phyloP scores from a whole-genome alignment of 35 echinoderm and acorn worm genomes.

The Nesometra sesokonis region DNA sequence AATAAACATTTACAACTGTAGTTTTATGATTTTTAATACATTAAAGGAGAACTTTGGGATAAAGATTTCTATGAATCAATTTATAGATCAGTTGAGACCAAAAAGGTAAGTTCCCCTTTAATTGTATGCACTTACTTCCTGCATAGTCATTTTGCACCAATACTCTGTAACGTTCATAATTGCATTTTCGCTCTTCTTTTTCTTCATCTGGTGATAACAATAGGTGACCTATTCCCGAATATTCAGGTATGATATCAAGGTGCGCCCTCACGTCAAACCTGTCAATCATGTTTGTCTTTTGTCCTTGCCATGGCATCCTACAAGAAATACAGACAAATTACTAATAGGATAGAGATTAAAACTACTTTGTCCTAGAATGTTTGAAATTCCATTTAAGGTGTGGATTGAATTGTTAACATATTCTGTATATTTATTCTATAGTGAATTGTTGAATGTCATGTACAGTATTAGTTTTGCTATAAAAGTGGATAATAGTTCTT shows the following conservation, averaged over 20 bases:
- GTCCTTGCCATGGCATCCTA: conserved; percentile 99
- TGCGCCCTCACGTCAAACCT: conserved; percentile 93
- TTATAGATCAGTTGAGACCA: too few relatives aligned
- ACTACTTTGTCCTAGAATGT: background rate
- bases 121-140: conserved; percentile 98
- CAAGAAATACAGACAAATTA: background rate
- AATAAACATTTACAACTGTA: too few relatives aligned
- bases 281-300: conserved; percentile 85
- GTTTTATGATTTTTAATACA: too few relatives aligned
- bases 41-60: too few relatives aligned
- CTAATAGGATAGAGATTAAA: too few relatives aligned
- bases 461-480: too few relatives aligned
- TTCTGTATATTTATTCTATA: too few relatives aligned
- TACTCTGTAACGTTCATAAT: conserved; percentile 96
- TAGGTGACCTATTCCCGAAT: conserved; percentile 1
- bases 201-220: conserved; percentile 39
- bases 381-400: background rate
- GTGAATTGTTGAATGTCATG: too few relatives aligned
- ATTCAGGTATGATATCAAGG: conserved; percentile 67
- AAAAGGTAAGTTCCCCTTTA: too few relatives aligned
- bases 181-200: conserved; percentile 76
- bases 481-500: too few relatives aligned
- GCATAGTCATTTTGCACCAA: conserved; percentile 98
- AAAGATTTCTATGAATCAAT: too few relatives aligned
- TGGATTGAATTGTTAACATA: background rate